Percentiles rank a stretch among this genome's conserved stretches.
Conservation (phyloP, 2,797 vertebrate genomes). For the Tangara arthus region DNA sequence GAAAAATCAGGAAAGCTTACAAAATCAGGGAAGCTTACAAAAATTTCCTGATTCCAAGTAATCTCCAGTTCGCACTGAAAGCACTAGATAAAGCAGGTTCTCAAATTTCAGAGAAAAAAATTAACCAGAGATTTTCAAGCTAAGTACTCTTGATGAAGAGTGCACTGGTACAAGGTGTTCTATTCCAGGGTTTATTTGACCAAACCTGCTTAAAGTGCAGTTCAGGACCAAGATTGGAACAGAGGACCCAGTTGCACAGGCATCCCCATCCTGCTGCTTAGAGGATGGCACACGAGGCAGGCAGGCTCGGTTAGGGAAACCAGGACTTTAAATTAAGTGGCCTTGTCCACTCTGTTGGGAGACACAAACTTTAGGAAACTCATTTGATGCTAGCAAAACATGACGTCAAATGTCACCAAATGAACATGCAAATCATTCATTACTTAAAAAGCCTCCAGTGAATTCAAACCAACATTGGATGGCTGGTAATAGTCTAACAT, state of each 20-base stretch:
- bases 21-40: not conserved
- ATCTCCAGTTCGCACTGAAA: not conserved
- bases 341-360: too few species aligned
- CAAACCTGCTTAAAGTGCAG: not conserved
- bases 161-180: not conserved
- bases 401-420: accelerated
- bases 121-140: not conserved
- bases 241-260: not conserved
- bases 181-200: not conserved
- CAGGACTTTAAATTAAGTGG: not conserved
- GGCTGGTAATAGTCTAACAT: not conserved
- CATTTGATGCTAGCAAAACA: not conserved
- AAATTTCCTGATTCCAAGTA: not conserved
- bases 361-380: not conserved
- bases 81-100: not conserved
- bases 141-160: not conserved
- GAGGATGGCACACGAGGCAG: not conserved
- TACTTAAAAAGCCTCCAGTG: not conserved
- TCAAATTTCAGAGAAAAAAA: not conserved
- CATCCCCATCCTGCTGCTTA: not conserved
- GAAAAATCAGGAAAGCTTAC: not conserved
- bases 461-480: not conserved
- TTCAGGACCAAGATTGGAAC: not conserved
- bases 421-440: not conserved
- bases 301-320: not conserved